These are phyloP conservation scores for Agriotes lineatus DNA, from an alignment of 2,888 invertebrate species.

Conservation along the genomic window DNA sequence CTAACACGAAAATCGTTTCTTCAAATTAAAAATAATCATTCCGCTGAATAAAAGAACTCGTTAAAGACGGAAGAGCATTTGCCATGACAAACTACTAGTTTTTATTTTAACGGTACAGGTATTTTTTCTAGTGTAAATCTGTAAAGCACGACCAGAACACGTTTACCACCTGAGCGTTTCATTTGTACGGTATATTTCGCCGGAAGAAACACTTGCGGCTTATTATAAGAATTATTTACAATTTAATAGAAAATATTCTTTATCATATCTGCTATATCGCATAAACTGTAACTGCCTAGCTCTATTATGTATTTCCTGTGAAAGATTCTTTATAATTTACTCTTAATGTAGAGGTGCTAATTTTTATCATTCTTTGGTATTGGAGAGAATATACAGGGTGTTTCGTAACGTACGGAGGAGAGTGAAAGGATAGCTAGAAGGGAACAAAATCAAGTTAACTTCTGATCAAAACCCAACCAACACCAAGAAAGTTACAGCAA, in stretches of 20 bases:
- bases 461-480: too few relatives aligned
- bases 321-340: too few relatives aligned
- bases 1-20: conserved; percentile 23
- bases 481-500: too few relatives aligned
- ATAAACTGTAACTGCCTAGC: too few relatives aligned
- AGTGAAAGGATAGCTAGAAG: too few relatives aligned
- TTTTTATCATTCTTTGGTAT: too few relatives aligned
- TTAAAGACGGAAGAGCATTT: conserved; percentile 30
- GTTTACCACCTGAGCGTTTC: conserved; percentile 29
- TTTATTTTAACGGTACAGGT: conserved; percentile 33
- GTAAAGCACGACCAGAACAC: conserved; percentile 30
- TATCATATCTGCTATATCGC: too few relatives aligned
- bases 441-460: too few relatives aligned
- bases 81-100: conserved; percentile 37
- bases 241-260: not conserved
- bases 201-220: not conserved
- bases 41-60: conserved; percentile 26
- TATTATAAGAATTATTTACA: not conserved
- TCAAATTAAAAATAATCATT: conserved; percentile 33
- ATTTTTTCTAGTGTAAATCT: conserved; percentile 35
- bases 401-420: too few relatives aligned
- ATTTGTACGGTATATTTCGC: not conserved
- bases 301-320: too few relatives aligned
- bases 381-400: too few relatives aligned
- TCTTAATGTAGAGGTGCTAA: too few relatives aligned